phyloP scores from a whole-genome alignment of 2,888 invertebrate species.

The Lithophane ornitopus region DNA sequence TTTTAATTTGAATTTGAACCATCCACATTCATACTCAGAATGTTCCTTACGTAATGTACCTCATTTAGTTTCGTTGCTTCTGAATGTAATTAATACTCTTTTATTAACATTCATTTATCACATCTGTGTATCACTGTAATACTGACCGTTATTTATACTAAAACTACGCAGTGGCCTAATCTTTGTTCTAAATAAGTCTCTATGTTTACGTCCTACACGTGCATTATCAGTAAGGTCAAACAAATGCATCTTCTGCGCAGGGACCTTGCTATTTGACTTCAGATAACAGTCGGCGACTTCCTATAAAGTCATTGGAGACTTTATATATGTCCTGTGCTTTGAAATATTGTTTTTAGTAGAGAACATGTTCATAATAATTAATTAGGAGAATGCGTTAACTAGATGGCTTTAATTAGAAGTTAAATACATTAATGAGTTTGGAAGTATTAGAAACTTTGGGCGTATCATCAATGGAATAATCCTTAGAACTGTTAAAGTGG shows the following conservation, averaged over 20 bases:
- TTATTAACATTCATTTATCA: neutral
- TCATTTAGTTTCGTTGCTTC: neutral
- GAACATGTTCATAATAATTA: neutral
- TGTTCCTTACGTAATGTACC: too few relatives aligned
- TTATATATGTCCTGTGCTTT: conserved; percentile 23
- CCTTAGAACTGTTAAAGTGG: neutral
- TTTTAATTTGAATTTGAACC: too few relatives aligned
- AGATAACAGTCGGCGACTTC: conserved; percentile 60
- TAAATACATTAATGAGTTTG: neutral
- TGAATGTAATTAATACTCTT: neutral
- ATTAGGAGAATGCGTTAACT: neutral
- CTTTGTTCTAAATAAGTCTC: conserved; percentile 63
- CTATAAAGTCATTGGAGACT: conserved; percentile 30
- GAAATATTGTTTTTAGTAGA: conserved; percentile 11
- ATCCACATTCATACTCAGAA: too few relatives aligned
- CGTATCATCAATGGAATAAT: too few relatives aligned
- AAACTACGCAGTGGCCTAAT: conserved; percentile 55
- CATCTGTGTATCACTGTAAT: neutral
- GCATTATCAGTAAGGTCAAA: conserved; percentile 68
- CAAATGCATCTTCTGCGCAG: conserved; percentile 65
- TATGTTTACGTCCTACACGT: conserved; percentile 47
- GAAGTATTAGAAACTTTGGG: neutral
- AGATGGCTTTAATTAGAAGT: neutral
- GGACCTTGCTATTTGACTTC: conserved; percentile 66
- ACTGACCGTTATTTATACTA: conserved; percentile 26